Conservation (phyloP, 2,888 invertebrate genomes). For the Neocrepidodera transversa region DNA sequence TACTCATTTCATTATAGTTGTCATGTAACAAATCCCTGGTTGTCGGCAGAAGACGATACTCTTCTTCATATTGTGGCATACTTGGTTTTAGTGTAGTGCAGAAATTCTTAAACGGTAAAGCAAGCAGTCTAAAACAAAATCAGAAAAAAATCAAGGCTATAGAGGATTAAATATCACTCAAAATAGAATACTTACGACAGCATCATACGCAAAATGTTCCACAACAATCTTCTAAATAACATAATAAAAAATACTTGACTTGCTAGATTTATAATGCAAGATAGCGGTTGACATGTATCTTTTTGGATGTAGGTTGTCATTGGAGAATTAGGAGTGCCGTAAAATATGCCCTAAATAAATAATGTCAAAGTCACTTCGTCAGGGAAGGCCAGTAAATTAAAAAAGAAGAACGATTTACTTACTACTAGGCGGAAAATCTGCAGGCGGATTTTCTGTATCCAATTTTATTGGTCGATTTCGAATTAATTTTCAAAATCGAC, state of each 20-base stretch:
- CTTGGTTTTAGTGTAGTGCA: not conserved
- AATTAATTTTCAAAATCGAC: no score
- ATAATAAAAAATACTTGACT: conserved; percentile 66
- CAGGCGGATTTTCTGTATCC: no score
- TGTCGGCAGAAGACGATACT: conserved; percentile 49
- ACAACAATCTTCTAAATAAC: conserved; percentile 64
- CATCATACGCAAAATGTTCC: conserved; percentile 62
- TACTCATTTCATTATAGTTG: conserved; percentile 54
- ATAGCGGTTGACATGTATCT: conserved; percentile 61
- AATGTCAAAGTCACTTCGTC: no score
- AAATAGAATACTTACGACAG: conserved; percentile 63
- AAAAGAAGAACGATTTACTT: no score
- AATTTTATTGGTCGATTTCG: no score
- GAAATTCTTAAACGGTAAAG: not conserved
- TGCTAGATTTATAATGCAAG: conserved; percentile 65
- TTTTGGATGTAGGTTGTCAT: conserved; percentile 25
- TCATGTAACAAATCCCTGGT: conserved; percentile 48
- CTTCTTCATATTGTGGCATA: conserved; percentile 55
- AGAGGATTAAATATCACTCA: no score
- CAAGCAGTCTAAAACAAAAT: not conserved
- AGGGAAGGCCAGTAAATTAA: no score
- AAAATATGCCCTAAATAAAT: conserved; percentile 15
- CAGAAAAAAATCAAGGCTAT: no score
- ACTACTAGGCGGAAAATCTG: no score
- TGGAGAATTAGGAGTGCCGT: not conserved